Evolutionary conservation across 1,140 invertebrate genomes (phyloP), one percentile per base, ranked within the genome.

Genomic region (Drosophila pallidifrons): DNA sequence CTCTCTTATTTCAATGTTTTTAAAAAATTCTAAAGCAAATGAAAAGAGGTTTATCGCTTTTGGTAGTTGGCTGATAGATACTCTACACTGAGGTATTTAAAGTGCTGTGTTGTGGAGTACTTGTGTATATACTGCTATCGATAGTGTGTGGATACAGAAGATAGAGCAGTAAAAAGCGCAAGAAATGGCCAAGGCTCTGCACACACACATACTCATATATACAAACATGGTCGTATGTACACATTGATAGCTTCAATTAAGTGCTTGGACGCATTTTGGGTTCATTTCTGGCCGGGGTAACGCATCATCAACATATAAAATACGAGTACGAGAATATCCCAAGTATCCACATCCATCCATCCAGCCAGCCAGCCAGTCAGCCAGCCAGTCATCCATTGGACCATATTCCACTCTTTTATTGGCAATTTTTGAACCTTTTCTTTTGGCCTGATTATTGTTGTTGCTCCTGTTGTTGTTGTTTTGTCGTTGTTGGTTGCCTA

Each of bases 161-260:
- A 43, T 43, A 41, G 41, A n/a, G 15, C 43, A 38, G 59, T 46
- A 16, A 43, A 41, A 25, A 61, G 55, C 64, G 60, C 61, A 64
- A 73, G 57, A 66, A 47, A 67, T 28, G 45, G 25, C 16, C 63
- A 60, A 38, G n/a, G 41, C 45, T 28, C 25, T 58, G 8, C 20
- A 58, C 8, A 47, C 58, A 58, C 52, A 47, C 35, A 49, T 32
- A 15, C n/a, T 8, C 2, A 25, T 3, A 54, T 20, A 43, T 25
- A 25, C 20, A 25, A 25, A 25, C 57, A 49, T 49, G 6, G 41
- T 20, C 20, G 13, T 11, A 16, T 54, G 32, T 55, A 63, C 41
- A 75, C 82, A 80, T 77, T 83, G 85, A 87, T 89, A 75, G 77
- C 73, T 78, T 87, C 83, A 87, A 87, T 87, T 89, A 88, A 83